These are phyloP conservation scores for Macquaria australasica DNA, from an alignment of 2,113 vertebrate genomes.

Conservation along the genomic window DNA sequence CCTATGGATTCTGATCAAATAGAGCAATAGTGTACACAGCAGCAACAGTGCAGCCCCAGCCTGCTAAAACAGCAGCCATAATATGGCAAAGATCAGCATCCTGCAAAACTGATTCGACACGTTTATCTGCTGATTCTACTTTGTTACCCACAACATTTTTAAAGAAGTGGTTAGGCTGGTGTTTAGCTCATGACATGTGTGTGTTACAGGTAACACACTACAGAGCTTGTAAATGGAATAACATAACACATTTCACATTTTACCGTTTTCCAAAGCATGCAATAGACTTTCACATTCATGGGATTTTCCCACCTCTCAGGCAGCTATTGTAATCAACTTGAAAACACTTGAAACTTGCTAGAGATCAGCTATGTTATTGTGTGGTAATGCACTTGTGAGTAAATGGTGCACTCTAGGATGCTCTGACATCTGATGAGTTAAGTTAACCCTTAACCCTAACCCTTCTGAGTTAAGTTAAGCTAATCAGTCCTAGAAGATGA, in stretches of 20 bases:
- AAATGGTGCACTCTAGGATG: not conserved
- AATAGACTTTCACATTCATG: not conserved
- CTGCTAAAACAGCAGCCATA: slow-evolving; percentile 72
- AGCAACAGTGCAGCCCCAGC: slow-evolving; percentile 67
- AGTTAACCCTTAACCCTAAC: no score
- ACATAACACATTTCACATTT: not conserved
- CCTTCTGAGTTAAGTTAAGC: no score
- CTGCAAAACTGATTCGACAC: slow-evolving; percentile 66
- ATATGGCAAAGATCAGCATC: slow-evolving; percentile 75
- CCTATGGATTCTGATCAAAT: slow-evolving; percentile 82
- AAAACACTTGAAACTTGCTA: not conserved
- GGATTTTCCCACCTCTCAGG: not conserved
- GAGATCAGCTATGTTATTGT: not conserved
- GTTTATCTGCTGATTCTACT: slow-evolving; percentile 68
- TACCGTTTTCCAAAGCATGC: not conserved
- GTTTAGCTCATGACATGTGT: slow-evolving; percentile 7
- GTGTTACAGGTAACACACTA: not conserved
- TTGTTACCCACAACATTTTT: slow-evolving; percentile 11
- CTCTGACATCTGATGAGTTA: not conserved
- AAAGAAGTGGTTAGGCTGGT: not conserved
- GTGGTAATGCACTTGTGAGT: not conserved
- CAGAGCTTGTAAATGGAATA: not conserved
- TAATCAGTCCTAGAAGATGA: not conserved
- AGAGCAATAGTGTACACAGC: slow-evolving; percentile 76
- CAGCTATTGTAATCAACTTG: not conserved